Evolutionary conservation across 2,797 vertebrate species (phyloP).

Genomic region (Etheostoma perlongum): DNA sequence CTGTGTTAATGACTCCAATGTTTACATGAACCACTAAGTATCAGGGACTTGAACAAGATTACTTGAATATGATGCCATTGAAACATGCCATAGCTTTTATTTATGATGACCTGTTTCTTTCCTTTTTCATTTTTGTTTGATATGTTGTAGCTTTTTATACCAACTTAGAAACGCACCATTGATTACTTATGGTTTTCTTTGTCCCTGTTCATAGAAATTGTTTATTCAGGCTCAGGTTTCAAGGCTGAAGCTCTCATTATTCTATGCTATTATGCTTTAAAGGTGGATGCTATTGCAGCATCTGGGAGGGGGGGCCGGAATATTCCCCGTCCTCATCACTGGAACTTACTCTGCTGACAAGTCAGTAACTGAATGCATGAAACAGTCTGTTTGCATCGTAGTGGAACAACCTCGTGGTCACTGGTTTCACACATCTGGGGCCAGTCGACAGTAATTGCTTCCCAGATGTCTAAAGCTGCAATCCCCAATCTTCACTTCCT

Average conservation of each 20-base stretch:
- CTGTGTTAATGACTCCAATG: constrained; percentile 81
- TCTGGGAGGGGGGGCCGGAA: constrained; percentile 48
- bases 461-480: constrained; percentile 68
- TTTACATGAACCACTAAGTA: constrained; percentile 86
- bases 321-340: constrained; percentile 63
- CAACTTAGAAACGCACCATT: constrained; percentile 62
- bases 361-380: constrained; percentile 47
- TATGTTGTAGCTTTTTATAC: constrained; percentile 72
- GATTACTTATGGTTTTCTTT: constrained; percentile 60
- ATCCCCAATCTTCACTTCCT: constrained; percentile 71
- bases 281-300: constrained; percentile 62
- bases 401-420: constrained; percentile 48
- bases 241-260: constrained; percentile 64
- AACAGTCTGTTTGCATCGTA: constrained; percentile 24
- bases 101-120: constrained; percentile 67
- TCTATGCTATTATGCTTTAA: constrained; percentile 77
- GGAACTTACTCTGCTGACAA: constrained; percentile 55
- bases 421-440: constrained; percentile 69
- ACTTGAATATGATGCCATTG: constrained; percentile 91
- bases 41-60: constrained; percentile 90
- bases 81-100: constrained; percentile 85
- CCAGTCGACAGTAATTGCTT: constrained; percentile 70
- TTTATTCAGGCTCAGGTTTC: constrained; percentile 74
- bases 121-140: constrained; percentile 53
- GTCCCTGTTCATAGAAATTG: constrained; percentile 60